A percentile compares a stretch with the other conserved stretches of the same genome.
Evolutionary conservation across 2,797 vertebrate genomes (phyloP).

Genomic region (Amniataba percoides): DNA sequence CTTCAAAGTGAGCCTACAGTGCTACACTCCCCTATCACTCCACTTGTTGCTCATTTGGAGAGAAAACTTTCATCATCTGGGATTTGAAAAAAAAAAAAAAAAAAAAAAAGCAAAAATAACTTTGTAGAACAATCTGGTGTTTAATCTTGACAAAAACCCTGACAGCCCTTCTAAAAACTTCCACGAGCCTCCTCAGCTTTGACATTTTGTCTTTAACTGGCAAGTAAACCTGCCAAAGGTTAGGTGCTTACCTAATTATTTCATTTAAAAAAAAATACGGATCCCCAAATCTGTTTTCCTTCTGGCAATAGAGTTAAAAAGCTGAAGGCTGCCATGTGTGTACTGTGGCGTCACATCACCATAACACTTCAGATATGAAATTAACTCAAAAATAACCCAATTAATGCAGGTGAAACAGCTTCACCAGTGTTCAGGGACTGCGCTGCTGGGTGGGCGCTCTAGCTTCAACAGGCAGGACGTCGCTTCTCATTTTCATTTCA

Average conservation of each 20-base stretch:
- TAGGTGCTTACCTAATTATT: not conserved
- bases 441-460: not conserved
- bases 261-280: not conserved
- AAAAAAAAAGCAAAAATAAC: not conserved
- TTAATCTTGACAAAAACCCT: not conserved
- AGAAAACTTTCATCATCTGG: slow-evolving; percentile 4
- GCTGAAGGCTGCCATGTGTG: not conserved
- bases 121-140: too few relatives aligned
- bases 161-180: slow-evolving; percentile 2
- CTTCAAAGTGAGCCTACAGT: not conserved
- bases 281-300: not conserved
- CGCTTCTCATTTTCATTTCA: slow-evolving; percentile 23
- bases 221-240: not conserved
- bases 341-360: not conserved
- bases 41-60: slow-evolving; percentile 8
- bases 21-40: not conserved
- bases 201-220: slow-evolving; percentile 1
- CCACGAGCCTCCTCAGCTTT: not conserved
- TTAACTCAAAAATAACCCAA: not conserved
- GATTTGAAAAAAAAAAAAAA: too few relatives aligned
- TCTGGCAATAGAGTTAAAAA: not conserved
- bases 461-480: slow-evolving; percentile 27
- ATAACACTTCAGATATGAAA: not conserved
- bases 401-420: not conserved
- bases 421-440: not conserved